Evolutionary conservation across 2,113 vertebrate species (phyloP).

Genomic region (Thamnophis sirtalis): DNA sequence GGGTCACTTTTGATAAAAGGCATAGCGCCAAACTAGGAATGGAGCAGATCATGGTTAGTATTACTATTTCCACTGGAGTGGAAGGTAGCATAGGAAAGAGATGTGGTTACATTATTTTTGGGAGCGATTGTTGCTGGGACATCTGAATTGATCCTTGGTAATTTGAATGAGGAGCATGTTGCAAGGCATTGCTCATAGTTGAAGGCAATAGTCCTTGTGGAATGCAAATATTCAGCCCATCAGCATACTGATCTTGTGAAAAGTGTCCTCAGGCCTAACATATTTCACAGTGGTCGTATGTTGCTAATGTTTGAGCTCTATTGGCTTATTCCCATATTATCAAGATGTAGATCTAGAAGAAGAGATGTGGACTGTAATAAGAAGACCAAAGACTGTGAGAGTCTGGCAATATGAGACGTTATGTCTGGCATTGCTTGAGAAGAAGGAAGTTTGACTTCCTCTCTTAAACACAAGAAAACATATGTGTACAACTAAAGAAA

Average conservation of each 20-base stretch:
- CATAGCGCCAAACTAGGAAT: neutral
- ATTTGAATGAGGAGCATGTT: neutral
- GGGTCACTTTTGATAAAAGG: neutral
- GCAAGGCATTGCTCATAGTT: neutral
- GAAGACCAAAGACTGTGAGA: conserved; percentile 16
- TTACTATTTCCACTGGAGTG: neutral
- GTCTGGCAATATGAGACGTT: conserved; percentile 18
- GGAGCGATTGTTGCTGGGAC: neutral
- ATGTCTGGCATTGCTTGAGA: conserved; percentile 28
- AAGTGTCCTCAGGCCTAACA: neutral
- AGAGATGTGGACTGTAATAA: conserved; percentile 51
- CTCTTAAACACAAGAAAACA: conserved; percentile 38
- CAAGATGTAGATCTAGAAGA: conserved; percentile 52
- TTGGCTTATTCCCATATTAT: conserved; percentile 54
- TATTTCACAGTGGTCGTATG: conserved; percentile 1
- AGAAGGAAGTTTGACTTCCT: conserved; percentile 72
- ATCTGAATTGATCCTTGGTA: neutral
- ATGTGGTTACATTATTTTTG: neutral
- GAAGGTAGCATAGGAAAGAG: neutral
- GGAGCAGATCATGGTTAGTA: neutral
- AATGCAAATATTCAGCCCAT: neutral
- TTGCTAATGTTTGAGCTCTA: conserved; percentile 30
- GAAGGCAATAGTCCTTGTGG: neutral
- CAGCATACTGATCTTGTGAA: neutral
- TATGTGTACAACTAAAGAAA: conserved; percentile 16